Conservation (phyloP, 2,113 vertebrate species). For the Burhinus oedicnemus region DNA sequence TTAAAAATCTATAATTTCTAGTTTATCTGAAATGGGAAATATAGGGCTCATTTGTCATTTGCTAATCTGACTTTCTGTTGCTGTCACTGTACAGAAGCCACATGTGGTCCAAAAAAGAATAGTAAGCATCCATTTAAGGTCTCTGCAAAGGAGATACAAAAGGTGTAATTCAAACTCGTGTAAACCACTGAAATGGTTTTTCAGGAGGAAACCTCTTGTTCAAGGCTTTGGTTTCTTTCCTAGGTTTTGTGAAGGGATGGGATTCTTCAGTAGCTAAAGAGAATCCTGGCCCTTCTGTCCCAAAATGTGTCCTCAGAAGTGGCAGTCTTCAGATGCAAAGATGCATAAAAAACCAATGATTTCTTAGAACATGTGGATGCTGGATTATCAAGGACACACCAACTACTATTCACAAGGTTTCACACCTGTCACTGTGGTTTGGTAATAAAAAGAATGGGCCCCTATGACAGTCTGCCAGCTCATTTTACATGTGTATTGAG, state of each 20-base stretch:
- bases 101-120: background rate
- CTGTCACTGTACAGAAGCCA: background rate
- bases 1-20: background rate
- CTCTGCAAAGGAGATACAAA: background rate
- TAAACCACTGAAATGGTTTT: background rate
- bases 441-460: background rate
- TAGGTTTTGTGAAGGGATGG: background rate
- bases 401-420: background rate
- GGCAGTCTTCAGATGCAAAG: background rate
- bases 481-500: background rate
- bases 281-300: background rate
- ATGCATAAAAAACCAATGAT: background rate
- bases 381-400: background rate
- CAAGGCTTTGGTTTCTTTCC: background rate
- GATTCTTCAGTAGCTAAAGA: background rate
- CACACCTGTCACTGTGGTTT: background rate
- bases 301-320: background rate
- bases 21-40: slow-evolving; percentile 35
- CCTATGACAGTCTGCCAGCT: background rate
- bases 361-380: background rate
- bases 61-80: slow-evolving; percentile 1
- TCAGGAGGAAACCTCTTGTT: background rate
- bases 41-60: slow-evolving; percentile 20
- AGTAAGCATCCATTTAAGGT: background rate
- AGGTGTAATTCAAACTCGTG: background rate